phyloP scores from a whole-genome alignment of 2,113 vertebrate genomes.

The Lontra canadensis region DNA sequence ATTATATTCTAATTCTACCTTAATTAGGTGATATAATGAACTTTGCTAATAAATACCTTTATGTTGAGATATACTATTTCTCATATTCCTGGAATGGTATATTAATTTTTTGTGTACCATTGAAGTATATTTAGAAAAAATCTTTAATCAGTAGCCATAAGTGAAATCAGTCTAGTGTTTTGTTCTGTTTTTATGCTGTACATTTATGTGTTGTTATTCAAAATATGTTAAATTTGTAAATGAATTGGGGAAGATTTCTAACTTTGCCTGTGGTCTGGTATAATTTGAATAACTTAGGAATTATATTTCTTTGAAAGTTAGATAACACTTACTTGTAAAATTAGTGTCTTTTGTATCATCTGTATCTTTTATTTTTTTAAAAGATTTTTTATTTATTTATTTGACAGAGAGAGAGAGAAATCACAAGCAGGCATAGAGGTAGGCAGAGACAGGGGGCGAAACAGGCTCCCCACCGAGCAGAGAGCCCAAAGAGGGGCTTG shows the following conservation, averaged over 20 bases:
- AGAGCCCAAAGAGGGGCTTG: too few relatives aligned
- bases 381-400: too few relatives aligned
- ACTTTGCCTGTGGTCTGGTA: neutral
- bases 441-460: too few relatives aligned
- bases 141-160: neutral
- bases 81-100: neutral
- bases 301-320: neutral
- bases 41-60: neutral
- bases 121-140: neutral
- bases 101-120: neutral
- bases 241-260: neutral
- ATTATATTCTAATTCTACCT: conserved; percentile 38
- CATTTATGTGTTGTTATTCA: neutral
- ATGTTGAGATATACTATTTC: neutral
- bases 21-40: neutral
- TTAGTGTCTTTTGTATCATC: neutral
- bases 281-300: neutral
- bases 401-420: too few relatives aligned
- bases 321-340: neutral
- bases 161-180: neutral
- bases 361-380: neutral
- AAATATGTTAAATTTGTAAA: neutral
- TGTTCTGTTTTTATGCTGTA: neutral
- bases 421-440: too few relatives aligned
- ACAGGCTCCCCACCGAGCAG: too few relatives aligned